Base-by-base conservation (phyloP, 2,888 invertebrate genomes). In the Zhuqinia jingwanae region DNA sequence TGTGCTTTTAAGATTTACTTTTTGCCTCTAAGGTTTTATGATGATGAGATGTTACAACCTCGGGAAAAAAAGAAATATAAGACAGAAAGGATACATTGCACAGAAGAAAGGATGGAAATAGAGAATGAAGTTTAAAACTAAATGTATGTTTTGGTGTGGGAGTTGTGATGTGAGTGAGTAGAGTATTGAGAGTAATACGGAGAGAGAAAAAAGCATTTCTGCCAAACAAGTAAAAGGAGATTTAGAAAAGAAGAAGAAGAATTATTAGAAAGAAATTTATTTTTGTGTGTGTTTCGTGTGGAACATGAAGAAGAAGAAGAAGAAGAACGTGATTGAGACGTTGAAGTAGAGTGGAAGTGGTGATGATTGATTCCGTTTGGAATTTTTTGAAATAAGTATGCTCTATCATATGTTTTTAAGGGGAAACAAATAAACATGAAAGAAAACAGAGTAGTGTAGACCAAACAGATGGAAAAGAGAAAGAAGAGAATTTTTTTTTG, bases 281-380 rank as follows among this genome's bases (percentile, higher is more conserved):
- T n/a, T n/a, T n/a, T n/a, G n/a, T n/a, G n/a, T n/a, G n/a, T n/a
- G n/a, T n/a, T n/a, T n/a, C n/a, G n/a, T n/a, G n/a, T n/a, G n/a
- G n/a, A n/a, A n/a, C n/a, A n/a, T n/a, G n/a, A n/a, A n/a, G n/a
- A n/a, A 42, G 63, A 6, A 10, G 63, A 76, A 83, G 58, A 53
- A 2, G 30, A 25, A 25, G 27, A 22, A 53, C 68, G 50, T 50
- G 53, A 77, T 36, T 45, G 79, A 65, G 63, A 11, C 13, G 65
- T 42, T 13, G 0, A 65, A 58, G n/a, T n/a, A 20, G n/a, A 30
- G 68, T 36, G 22, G 5, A 15, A 27, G 58, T 53, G 47, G 63
- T 36, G 85, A 85, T 85, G 85, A 85, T 85, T 85, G 85, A 85
- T 85, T 79, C 79, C 79, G 79, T 85, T 73, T 85, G 79, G 65